Evolutionary conservation across 2,113 vertebrate species (phyloP).

Genomic region (Elgaria multicarinata): DNA sequence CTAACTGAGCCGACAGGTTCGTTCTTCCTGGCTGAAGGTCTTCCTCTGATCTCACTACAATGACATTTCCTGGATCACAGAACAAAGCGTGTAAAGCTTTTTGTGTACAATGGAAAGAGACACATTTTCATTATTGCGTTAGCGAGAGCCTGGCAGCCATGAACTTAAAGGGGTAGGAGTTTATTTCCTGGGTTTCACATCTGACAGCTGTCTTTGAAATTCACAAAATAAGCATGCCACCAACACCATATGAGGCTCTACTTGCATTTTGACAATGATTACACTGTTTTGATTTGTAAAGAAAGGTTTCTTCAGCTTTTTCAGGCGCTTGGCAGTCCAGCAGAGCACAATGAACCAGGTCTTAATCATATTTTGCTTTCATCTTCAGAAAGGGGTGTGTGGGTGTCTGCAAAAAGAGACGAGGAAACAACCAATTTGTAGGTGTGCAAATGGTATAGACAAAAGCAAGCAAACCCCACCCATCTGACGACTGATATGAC

Average conservation of each 20-base stretch:
- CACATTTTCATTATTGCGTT: constrained; percentile 16
- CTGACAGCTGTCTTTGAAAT: constrained; percentile 19
- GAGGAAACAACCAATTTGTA: background rate
- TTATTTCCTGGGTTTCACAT: background rate
- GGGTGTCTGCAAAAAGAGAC: background rate
- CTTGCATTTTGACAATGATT: constrained; percentile 17
- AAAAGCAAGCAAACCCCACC: background rate
- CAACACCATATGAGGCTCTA: background rate
- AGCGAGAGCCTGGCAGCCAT: constrained; percentile 3
- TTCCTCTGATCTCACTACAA: constrained; percentile 7
- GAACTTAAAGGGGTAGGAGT: background rate
- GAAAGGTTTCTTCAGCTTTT: background rate
- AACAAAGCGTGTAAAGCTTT: constrained; percentile 16
- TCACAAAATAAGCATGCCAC: background rate
- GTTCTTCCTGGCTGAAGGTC: background rate
- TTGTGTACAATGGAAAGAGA: background rate
- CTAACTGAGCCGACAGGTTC: background rate
- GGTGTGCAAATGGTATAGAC: background rate
- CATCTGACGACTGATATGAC: background rate
- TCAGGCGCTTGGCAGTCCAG: background rate
- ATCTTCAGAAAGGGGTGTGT: background rate
- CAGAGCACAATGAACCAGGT: background rate
- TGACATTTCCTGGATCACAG: constrained; percentile 25
- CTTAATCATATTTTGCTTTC: rapidly evolving
- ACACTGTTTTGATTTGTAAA: constrained; percentile 6